Base-by-base conservation (phyloP, 1,140 invertebrate species). In the Epicauta chinensis region DNA sequence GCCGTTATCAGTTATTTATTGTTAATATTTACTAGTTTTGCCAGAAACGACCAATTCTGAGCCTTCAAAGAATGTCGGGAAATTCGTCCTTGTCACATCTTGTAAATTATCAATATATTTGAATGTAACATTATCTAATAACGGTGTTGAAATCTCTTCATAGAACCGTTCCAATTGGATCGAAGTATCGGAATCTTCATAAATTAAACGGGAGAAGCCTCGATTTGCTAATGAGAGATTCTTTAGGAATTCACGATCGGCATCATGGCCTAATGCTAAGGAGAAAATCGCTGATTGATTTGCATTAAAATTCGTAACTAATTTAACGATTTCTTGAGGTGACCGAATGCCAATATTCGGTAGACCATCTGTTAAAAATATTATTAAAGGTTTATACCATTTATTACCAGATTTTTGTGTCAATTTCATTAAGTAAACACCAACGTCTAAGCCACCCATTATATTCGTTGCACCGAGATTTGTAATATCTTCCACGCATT, bases 361-460 rank as follows among this genome's bases (percentile, higher is more conserved):
- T 47, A 83, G 75, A 37, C 85, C 85, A 65, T 88, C 86, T 0
- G 86, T 88, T 32, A 88, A 66, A 68, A 88, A 88, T 31, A 88
- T 77, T 13, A 88, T 78, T 38, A 86, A 75, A 0, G 82, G 76
- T 61, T 80, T 75, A 29, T 58, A 49, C 1, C 48, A 56, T 38
- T 55, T 44, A 45, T 32, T 48, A 2, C 29, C 14, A 32, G 55
- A 55, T 53, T 14, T 71, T 71, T 52, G 66, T 51, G 11, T 71
- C 69, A 46, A 65, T 47, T 72, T 67, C 36, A 76, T 71, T 10
- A 83, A 68, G 30, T 75, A 66, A 2, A 85, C 63, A 0, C 78
- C 82, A 15, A 75, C 68, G 32, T 73, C 67, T 13, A 86, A 63
- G 0, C 81, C 81, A 36, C 74, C 74, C 39, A 78, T 71, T 51